Evolutionary conservation across 2,113 vertebrate species (phyloP).

Genomic region (Microcebus tavaratra): DNA sequence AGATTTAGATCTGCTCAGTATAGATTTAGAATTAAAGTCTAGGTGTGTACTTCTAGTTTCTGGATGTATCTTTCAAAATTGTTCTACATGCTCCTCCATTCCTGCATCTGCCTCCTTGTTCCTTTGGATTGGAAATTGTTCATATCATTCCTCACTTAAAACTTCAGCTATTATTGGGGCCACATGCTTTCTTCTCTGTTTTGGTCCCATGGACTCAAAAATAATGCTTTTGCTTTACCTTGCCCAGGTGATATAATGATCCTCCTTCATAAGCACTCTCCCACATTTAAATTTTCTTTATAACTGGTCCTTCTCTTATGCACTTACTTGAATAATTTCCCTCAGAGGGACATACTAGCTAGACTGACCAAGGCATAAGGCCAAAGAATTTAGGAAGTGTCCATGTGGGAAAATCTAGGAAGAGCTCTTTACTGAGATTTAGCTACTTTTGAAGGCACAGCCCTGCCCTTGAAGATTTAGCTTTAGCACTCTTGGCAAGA

Average conservation of each 20-base stretch:
- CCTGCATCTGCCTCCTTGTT: background rate
- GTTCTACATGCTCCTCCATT: background rate
- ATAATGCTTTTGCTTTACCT: background rate
- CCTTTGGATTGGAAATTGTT: background rate
- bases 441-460: background rate
- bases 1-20: no score
- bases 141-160: background rate
- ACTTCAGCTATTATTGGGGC: background rate
- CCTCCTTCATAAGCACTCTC: background rate
- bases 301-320: background rate
- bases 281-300: background rate
- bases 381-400: background rate
- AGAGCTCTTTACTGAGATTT: background rate
- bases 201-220: background rate
- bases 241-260: fast-evolving
- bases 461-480: background rate
- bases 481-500: background rate
- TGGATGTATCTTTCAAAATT: background rate
- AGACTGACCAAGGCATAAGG: background rate
- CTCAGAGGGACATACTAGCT: background rate
- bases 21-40: background rate
- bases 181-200: background rate
- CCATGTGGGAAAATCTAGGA: background rate
- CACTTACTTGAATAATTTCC: background rate
- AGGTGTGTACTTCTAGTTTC: background rate